These are phyloP conservation scores for Petrolisthes cinctipes DNA, from an alignment of 2,888 invertebrate genomes.

Conservation along the genomic window DNA sequence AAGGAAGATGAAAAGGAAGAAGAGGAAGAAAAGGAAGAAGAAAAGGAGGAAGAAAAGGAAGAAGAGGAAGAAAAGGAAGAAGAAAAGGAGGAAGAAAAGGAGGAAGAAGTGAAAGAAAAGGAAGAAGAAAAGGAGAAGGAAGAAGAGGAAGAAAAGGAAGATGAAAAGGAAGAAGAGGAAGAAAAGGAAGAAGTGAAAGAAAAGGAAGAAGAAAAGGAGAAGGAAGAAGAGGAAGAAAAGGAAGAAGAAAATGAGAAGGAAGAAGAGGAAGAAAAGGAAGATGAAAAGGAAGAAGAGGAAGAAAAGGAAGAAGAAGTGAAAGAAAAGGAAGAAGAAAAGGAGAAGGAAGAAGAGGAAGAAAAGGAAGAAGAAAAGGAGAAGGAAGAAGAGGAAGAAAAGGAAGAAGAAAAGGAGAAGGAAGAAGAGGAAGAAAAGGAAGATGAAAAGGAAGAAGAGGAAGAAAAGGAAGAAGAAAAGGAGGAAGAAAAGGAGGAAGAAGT, in stretches of 20 bases:
- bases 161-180: too few species aligned
- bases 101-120: background rate
- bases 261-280: background rate
- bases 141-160: background rate
- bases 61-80: background rate
- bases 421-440: background rate
- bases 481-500: too few species aligned
- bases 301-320: background rate
- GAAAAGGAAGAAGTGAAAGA: too few species aligned
- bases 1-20: background rate
- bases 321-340: too few species aligned
- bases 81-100: background rate
- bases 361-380: background rate
- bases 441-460: too few species aligned
- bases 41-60: background rate
- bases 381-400: background rate
- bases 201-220: background rate
- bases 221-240: too few species aligned
- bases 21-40: background rate
- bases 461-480: too few species aligned
- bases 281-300: background rate
- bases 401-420: too few species aligned
- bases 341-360: background rate
- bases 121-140: background rate
- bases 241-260: background rate